Evolutionary conservation across 2,797 vertebrate species (phyloP).

Genomic region (Erpetoichthys calabaricus): DNA sequence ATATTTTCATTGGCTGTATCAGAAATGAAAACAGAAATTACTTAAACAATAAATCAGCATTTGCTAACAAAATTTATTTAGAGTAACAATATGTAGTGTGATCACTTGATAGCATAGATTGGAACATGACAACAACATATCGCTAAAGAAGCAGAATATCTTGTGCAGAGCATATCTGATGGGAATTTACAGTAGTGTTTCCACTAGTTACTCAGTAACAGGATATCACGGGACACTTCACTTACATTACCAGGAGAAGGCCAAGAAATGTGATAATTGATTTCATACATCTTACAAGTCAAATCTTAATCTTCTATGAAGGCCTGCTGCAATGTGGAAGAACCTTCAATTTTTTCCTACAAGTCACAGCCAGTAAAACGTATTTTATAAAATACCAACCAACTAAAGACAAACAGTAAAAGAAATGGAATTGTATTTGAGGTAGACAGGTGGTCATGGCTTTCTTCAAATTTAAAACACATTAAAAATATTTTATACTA

Average conservation of each 20-base stretch:
- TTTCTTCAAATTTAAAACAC: slow-evolving; percentile 81
- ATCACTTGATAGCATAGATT: slow-evolving; percentile 61
- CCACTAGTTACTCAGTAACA: slow-evolving; percentile 69
- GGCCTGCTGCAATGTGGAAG: slow-evolving; percentile 21
- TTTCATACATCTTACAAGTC: slow-evolving; percentile 39
- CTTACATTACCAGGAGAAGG: slow-evolving; percentile 51
- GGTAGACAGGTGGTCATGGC: slow-evolving; percentile 98
- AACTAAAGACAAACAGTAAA: slow-evolving; percentile 34
- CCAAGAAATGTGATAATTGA: slow-evolving; percentile 42
- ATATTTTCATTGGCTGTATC: too few species aligned
- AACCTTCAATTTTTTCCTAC: slow-evolving; percentile 24
- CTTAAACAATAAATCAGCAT: too few species aligned
- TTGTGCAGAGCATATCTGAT: slow-evolving; percentile 48
- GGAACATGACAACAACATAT: slow-evolving; percentile 54
- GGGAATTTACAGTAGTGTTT: slow-evolving; percentile 73
- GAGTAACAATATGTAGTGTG: slow-evolving; percentile 66
- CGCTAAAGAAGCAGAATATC: slow-evolving; percentile 28
- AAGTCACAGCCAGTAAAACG: slow-evolving; percentile 34
- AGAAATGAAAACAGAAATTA: too few species aligned
- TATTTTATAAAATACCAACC: slow-evolving; percentile 18
- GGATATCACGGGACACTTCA: slow-evolving; percentile 61
- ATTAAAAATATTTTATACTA: slow-evolving; percentile 45
- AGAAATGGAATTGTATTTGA: slow-evolving; percentile 74
- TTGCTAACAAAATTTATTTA: slow-evolving; percentile 56
- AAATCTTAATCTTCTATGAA: slow-evolving; percentile 38